A percentile compares a stretch with the other conserved stretches of the same genome.
These are phyloP conservation scores for Chionis minor DNA, from an alignment of 2,113 vertebrate species.

Conservation along the genomic window DNA sequence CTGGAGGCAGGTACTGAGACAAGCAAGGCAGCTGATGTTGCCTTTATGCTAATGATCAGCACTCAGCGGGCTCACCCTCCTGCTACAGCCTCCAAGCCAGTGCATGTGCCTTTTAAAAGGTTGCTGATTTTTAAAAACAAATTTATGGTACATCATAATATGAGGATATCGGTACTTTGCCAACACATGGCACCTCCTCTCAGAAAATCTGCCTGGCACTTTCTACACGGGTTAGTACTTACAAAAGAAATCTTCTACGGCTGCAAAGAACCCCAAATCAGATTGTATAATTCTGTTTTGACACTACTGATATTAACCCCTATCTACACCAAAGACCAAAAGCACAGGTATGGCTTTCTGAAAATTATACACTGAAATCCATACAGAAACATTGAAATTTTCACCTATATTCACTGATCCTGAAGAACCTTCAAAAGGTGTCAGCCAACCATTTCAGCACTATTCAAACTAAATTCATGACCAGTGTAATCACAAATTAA, in stretches of 20 bases:
- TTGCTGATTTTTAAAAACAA: not conserved
- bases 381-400: not conserved
- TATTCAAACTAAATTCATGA: not conserved
- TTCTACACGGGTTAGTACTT: not conserved
- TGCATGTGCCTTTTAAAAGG: not conserved
- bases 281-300: not conserved
- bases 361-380: not conserved
- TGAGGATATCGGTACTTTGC: not conserved
- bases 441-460: not conserved
- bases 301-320: not conserved
- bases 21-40: not conserved
- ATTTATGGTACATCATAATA: not conserved
- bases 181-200: not conserved
- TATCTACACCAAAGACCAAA: not conserved
- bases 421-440: not conserved
- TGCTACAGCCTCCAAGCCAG: not conserved
- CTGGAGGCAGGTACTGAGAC: not conserved
- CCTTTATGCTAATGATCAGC: not conserved
- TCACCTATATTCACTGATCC: not conserved
- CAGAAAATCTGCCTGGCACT: rapidly evolving
- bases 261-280: not conserved
- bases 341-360: not conserved
- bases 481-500: not conserved
- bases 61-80: not conserved
- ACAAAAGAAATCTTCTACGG: not conserved